These are phyloP conservation scores for Arrhopalites spinosus DNA, from an alignment of 2,888 invertebrate species.

Conservation along the genomic window DNA sequence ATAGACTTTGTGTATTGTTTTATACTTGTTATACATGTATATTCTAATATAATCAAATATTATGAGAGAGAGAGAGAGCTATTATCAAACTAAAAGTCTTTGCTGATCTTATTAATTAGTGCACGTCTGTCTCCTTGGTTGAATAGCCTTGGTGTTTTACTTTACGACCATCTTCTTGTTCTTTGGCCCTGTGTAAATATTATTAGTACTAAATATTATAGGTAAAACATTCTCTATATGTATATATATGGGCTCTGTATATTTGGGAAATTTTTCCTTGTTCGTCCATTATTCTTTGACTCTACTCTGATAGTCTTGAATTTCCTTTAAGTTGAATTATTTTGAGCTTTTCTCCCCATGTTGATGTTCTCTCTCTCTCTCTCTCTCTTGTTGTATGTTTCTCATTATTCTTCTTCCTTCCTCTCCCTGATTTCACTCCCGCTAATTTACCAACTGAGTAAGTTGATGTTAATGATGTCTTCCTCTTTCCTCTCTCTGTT, in stretches of 20 bases:
- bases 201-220: too few species aligned
- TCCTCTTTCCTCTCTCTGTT: not conserved
- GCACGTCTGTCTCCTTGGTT: constrained; percentile 13
- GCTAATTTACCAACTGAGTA: not conserved
- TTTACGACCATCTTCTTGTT: not conserved
- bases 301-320: too few species aligned
- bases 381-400: not conserved
- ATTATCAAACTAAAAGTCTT: constrained; percentile 3
- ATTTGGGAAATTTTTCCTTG: not conserved
- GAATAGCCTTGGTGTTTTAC: not conserved
- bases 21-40: not conserved
- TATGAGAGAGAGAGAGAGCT: not conserved
- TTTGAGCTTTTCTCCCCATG: not conserved
- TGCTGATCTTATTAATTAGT: constrained; percentile 23
- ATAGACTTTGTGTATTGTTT: constrained; percentile 2
- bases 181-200: not conserved
- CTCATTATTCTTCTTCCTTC: not conserved
- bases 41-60: not conserved
- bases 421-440: not conserved
- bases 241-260: too few species aligned
- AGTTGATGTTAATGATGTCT: constrained; percentile 4
- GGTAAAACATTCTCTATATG: too few species aligned
- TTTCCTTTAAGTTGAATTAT: too few species aligned
- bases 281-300: not conserved
- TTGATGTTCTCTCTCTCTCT: not conserved